A percentile compares a stretch with the other conserved stretches of the same genome.
Evolutionary conservation across 2,888 invertebrate species (phyloP).

Genomic region (Resseliella maxima): DNA sequence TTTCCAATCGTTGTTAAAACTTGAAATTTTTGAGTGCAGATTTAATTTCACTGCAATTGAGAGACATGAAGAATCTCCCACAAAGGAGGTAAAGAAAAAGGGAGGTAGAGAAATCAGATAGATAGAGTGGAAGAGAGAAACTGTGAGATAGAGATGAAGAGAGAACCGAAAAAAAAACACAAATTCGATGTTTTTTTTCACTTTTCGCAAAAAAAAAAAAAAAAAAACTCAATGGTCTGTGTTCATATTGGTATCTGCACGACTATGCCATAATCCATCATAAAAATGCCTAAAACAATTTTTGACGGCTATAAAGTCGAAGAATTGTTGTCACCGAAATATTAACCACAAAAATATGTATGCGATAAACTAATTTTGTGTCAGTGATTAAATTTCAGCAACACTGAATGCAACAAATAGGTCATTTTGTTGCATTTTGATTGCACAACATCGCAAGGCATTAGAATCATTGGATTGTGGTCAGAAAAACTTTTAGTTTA

Average conservation of each 20-base stretch:
- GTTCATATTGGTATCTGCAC: background rate
- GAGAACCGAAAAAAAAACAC: background rate
- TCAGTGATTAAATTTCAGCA: constrained; percentile 11
- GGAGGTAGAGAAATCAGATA: no score
- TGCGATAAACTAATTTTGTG: constrained; percentile 18
- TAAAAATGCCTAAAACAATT: background rate
- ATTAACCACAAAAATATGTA: background rate
- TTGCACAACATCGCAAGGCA: background rate
- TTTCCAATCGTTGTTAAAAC: background rate
- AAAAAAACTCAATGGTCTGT: no score
- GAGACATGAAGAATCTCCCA: no score
- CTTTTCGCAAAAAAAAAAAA: no score
- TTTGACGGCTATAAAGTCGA: background rate
- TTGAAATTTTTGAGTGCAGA: background rate
- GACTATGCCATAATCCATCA: background rate
- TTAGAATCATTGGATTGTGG: no score
- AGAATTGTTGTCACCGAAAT: background rate
- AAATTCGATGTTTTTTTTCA: no score
- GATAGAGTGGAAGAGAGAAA: no score
- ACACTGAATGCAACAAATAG: background rate
- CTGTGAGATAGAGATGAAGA: no score
- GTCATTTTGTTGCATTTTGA: constrained; percentile 20
- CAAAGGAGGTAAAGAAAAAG: no score
- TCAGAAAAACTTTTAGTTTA: no score
- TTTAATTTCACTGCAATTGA: background rate